These are phyloP conservation scores for Spodoptera frugiperda DNA, from an alignment of 1,140 invertebrate species.

Conservation along the genomic window DNA sequence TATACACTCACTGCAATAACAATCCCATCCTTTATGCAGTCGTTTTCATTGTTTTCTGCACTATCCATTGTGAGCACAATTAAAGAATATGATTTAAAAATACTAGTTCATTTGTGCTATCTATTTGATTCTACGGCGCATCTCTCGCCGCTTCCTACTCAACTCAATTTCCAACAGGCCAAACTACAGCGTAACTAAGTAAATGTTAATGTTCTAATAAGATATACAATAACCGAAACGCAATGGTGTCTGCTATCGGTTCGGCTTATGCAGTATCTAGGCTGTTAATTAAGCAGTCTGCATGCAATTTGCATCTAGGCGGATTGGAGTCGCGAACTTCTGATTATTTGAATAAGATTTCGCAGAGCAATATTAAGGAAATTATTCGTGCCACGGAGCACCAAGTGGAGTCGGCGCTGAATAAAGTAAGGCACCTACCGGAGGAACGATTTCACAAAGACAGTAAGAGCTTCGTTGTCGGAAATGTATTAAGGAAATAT, in stretches of 20 bases:
- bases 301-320: conserved; percentile 72
- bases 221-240: conserved; percentile 23
- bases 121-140: neutral
- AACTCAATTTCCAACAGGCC: no score
- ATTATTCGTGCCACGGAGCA: conserved; percentile 61
- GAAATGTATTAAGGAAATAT: conserved; percentile 16
- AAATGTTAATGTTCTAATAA: conserved; percentile 19
- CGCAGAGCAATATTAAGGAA: conserved; percentile 65
- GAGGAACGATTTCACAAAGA: conserved; percentile 25
- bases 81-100: neutral
- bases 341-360: conserved; percentile 77
- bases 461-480: conserved; percentile 23
- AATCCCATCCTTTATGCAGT: conserved; percentile 51
- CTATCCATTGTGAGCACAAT: conserved; percentile 23
- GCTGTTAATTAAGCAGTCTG: conserved; percentile 69
- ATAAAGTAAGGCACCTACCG: conserved; percentile 43
- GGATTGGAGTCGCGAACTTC: conserved; percentile 72
- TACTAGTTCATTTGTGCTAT: neutral
- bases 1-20: conserved; percentile 41
- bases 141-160: no score
- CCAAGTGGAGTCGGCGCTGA: conserved; percentile 40
- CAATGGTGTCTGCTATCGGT: conserved; percentile 45
- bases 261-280: conserved; percentile 56
- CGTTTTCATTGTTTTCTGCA: conserved; percentile 11
- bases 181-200: conserved; percentile 1